Conservation (phyloP, 2,797 vertebrate species). For the Scyliorhinus canicula region DNA sequence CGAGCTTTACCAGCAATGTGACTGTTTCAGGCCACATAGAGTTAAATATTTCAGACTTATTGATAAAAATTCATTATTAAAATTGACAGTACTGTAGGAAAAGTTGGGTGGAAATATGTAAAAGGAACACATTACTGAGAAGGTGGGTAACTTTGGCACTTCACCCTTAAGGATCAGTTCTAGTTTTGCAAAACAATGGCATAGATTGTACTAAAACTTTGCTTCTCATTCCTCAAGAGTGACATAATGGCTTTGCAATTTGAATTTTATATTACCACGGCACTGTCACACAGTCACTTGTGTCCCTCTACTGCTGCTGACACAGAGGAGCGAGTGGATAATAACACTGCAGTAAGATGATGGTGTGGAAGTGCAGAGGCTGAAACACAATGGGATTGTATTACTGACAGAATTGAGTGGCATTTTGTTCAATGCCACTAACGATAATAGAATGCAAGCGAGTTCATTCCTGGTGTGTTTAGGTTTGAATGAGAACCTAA, state of each 20-base stretch:
- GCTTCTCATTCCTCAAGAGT: slow-evolving; percentile 27
- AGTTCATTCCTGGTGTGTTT: not conserved
- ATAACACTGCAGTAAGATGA: not conserved
- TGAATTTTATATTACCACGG: slow-evolving; percentile 31
- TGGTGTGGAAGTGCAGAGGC: not conserved
- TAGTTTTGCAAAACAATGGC: slow-evolving; percentile 36
- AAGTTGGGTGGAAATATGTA: slow-evolving; percentile 35
- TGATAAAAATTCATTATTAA: not conserved
- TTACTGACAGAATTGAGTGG: not conserved
- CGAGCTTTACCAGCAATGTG: no score
- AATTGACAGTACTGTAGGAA: slow-evolving; percentile 7
- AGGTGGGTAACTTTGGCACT: slow-evolving; percentile 35
- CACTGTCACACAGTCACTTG: slow-evolving; percentile 6
- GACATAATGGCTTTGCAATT: slow-evolving; percentile 34
- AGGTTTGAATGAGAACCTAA: not conserved
- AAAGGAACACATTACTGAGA: slow-evolving; percentile 32
- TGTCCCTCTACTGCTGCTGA: not conserved
- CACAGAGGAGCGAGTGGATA: not conserved
- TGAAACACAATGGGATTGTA: not conserved
- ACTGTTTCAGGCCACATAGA: not conserved
- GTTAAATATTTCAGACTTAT: slow-evolving; percentile 30
- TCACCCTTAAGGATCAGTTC: slow-evolving; percentile 27
- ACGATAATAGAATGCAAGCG: not conserved
- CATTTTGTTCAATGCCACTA: not conserved
- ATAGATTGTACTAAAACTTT: slow-evolving; percentile 24